Conservation (phyloP, 2,888 invertebrate genomes). For the Dione juno region DNA sequence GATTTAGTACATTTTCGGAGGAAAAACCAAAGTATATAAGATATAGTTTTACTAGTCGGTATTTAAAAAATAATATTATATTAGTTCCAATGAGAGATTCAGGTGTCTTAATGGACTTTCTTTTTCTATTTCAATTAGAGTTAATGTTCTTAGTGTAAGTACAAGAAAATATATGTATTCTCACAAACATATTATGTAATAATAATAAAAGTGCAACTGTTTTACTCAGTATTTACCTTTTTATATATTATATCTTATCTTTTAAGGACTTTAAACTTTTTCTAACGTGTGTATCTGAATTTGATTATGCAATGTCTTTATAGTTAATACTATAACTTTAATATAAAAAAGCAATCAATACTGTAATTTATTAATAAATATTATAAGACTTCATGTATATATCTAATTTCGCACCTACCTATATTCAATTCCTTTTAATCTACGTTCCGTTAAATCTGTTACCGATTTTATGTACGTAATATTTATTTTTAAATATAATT, state of each 20-base stretch:
- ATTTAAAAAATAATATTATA: not conserved
- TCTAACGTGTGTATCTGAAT: slow-evolving; percentile 1
- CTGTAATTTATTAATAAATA: slow-evolving; percentile 7
- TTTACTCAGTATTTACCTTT: slow-evolving; percentile 12
- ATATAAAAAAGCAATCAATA: not conserved
- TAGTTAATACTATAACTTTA: not conserved
- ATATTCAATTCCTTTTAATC: too few relatives aligned
- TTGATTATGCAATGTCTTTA: not conserved
- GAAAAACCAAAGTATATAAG: slow-evolving; percentile 26
- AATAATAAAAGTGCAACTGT: slow-evolving; percentile 9
- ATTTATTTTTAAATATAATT: too few relatives aligned
- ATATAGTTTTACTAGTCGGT: slow-evolving; percentile 27
- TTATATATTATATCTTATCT: slow-evolving; percentile 20
- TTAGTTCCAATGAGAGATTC: not conserved
- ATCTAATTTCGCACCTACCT: not conserved
- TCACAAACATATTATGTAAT: slow-evolving; percentile 1
- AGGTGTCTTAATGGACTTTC: not conserved
- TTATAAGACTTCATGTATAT: slow-evolving; percentile 5
- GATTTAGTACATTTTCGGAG: slow-evolving; percentile 11
- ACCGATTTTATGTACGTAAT: too few relatives aligned
- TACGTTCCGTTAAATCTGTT: too few relatives aligned
- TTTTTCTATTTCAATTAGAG: not conserved
- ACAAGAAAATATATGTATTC: not conserved
- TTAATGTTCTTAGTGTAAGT: slow-evolving; percentile 10
- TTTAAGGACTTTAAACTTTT: not conserved